Conservation (phyloP, 2,888 invertebrate genomes). For the Smittia sp. region DNA sequence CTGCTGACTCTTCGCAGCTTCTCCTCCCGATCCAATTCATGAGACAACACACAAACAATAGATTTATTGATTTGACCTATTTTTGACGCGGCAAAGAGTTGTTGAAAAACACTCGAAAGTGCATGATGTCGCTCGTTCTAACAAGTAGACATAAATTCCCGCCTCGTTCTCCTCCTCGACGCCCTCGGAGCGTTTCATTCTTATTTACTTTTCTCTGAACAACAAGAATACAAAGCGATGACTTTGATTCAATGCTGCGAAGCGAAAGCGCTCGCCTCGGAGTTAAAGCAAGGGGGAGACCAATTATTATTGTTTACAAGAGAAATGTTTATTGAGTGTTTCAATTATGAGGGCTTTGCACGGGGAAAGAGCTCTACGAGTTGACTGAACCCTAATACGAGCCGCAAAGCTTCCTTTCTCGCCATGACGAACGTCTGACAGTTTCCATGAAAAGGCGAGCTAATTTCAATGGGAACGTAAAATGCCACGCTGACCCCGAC, state of each 20-base stretch:
- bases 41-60: constrained; percentile 13
- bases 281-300: not conserved
- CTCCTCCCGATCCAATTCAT: not conserved
- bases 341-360: not conserved
- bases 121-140: constrained; percentile 1
- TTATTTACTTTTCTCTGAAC: too few relatives aligned
- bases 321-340: not conserved
- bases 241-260: not conserved
- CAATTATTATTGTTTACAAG: not conserved
- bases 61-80: constrained; percentile 37
- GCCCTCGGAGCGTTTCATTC: not conserved
- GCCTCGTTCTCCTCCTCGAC: not conserved
- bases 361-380: not conserved
- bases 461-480: not conserved
- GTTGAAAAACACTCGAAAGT: not conserved
- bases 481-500: not conserved
- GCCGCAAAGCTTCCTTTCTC: not conserved
- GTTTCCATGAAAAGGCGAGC: not conserved
- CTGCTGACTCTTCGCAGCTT: not conserved
- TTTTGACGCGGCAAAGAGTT: not conserved
- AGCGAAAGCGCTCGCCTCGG: not conserved
- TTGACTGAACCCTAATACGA: not conserved
- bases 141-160: constrained; percentile 2
- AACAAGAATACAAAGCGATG: not conserved
- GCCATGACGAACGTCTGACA: not conserved